Conservation (phyloP, 2,888 invertebrate species). For the Gymnocheta viridis region DNA sequence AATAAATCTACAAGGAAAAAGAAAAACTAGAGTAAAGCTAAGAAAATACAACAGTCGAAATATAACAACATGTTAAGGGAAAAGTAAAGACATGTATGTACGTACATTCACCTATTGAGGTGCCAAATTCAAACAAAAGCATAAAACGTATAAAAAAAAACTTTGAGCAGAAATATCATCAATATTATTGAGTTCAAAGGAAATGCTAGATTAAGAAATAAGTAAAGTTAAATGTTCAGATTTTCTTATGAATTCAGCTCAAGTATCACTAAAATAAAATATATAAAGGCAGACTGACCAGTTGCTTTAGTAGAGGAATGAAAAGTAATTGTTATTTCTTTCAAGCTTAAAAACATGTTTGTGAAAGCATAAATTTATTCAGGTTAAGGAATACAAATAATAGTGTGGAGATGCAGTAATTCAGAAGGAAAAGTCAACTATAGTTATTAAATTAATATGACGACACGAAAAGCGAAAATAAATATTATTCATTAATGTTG, state of each 20-base stretch:
- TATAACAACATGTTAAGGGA: conserved; percentile 22
- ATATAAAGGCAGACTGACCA: conserved; percentile 33
- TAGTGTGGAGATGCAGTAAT: too few relatives aligned
- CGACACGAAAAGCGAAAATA: too few relatives aligned
- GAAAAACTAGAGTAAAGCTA: conserved; percentile 1
- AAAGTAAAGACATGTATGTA: neutral
- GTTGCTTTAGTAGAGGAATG: neutral
- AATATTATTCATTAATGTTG: too few relatives aligned
- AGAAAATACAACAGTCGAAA: conserved; percentile 30
- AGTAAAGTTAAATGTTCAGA: neutral
- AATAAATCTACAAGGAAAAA: conserved; percentile 27
- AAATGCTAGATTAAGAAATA: conserved; percentile 40
- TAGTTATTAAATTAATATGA: too few relatives aligned
- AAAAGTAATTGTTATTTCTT: neutral
- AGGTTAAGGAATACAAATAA: too few relatives aligned
- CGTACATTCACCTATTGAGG: neutral
- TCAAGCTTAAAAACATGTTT: neutral
- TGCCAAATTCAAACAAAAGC: conserved; percentile 47
- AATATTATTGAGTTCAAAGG: conserved; percentile 57
- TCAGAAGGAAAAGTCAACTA: too few relatives aligned
- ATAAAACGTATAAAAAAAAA: conserved; percentile 12
- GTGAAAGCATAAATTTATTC: too few relatives aligned
- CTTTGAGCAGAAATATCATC: conserved; percentile 34
- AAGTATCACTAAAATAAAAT: conserved; percentile 20
- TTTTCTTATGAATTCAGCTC: conserved; percentile 31